Percentiles rank a stretch among this genome's conserved stretches.
Evolutionary conservation across 2,113 vertebrate genomes (phyloP).

Genomic region (Carassius gibelio): DNA sequence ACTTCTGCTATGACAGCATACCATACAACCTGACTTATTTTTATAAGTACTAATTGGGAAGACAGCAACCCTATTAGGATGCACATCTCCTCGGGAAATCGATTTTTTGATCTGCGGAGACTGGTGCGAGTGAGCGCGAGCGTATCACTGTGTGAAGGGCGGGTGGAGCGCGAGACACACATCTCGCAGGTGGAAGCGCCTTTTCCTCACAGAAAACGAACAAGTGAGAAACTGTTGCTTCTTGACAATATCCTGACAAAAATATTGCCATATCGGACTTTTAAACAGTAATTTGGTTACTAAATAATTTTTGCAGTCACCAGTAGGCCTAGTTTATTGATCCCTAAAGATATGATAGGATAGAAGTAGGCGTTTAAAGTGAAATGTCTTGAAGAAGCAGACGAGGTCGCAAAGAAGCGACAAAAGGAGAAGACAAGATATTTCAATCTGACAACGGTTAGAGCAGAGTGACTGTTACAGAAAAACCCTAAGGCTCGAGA

Average conservation of each 20-base stretch:
- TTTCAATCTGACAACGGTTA: background rate
- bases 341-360: too few relatives aligned
- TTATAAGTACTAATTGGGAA: constrained; percentile 43
- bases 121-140: constrained; percentile 42
- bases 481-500: constrained; percentile 2
- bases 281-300: background rate
- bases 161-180: constrained; percentile 52
- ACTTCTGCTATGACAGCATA: constrained; percentile 7
- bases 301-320: background rate
- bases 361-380: background rate
- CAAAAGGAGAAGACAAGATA: background rate
- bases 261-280: background rate
- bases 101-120: constrained; percentile 41
- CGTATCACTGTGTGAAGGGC: constrained; percentile 45
- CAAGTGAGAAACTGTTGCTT: constrained; percentile 81
- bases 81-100: constrained; percentile 40
- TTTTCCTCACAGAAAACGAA: constrained; percentile 62
- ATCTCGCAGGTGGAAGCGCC: constrained; percentile 14
- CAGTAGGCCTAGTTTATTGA: background rate
- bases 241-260: constrained; percentile 35
- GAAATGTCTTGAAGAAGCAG: constrained; percentile 11
- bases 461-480: constrained; percentile 14
- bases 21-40: constrained; percentile 25
- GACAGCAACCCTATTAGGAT: constrained; percentile 43
- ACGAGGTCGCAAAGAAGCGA: background rate